A percentile compares a stretch with the other conserved stretches of the same genome.
These are phyloP conservation scores for Monodelphis domestica DNA, from an alignment of 2,797 vertebrate genomes.

Conservation along the genomic window DNA sequence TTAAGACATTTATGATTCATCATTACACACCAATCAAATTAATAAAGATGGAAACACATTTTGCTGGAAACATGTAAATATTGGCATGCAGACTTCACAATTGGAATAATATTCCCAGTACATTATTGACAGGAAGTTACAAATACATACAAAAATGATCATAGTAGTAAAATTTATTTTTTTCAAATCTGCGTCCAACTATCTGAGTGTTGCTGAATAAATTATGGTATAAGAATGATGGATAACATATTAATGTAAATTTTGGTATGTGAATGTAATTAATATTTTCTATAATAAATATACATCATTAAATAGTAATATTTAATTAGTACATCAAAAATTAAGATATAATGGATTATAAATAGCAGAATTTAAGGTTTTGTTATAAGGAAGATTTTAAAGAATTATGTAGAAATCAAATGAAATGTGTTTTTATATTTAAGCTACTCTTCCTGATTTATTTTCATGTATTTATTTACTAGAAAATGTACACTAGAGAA, in stretches of 20 bases:
- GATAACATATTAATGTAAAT: not conserved
- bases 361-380: not conserved
- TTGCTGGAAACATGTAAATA: not conserved
- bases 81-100: not conserved
- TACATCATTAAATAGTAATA: not conserved
- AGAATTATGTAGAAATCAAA: not conserved
- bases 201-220: not conserved
- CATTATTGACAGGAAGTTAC: not conserved
- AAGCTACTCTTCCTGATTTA: not conserved
- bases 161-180: not conserved
- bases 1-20: not conserved
- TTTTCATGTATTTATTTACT: conserved; percentile 20
- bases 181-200: not conserved
- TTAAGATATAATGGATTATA: not conserved
- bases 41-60: not conserved
- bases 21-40: not conserved
- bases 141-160: not conserved
- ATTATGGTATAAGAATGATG: not conserved
- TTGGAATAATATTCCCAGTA: not conserved
- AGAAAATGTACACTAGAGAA: not conserved
- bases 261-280: not conserved
- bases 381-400: not conserved
- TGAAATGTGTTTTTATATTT: not conserved
- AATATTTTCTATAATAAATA: not conserved
- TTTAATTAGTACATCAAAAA: not conserved